Evolutionary conservation across 2,888 invertebrate species (phyloP).

Genomic region (Pammene aurita): DNA sequence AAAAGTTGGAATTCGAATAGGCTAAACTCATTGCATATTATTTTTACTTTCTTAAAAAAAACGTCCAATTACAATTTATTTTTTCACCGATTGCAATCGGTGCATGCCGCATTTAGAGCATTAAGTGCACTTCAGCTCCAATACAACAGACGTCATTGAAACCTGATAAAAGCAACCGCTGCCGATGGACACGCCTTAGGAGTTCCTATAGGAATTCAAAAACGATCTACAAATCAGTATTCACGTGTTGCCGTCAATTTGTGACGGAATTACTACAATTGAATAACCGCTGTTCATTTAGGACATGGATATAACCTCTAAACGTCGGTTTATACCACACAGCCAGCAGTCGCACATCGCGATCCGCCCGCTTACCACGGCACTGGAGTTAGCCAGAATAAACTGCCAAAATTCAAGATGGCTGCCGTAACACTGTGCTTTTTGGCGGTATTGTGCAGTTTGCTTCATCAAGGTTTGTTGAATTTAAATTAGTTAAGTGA

Average conservation of each 20-base stretch:
- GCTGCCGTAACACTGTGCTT: constrained; percentile 63
- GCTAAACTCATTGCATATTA: no score
- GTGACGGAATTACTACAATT: constrained; percentile 69
- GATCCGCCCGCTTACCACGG: constrained; percentile 59
- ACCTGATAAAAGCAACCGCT: background rate
- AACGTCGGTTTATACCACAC: constrained; percentile 39
- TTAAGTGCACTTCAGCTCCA: background rate
- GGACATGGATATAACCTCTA: constrained; percentile 52
- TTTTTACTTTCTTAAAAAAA: no score
- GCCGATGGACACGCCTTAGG: constrained; percentile 16
- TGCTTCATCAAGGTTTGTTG: constrained; percentile 76
- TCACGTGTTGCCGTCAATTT: constrained; percentile 58
- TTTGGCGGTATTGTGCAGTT: constrained; percentile 76
- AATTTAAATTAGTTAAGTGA: constrained; percentile 44
- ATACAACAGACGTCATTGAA: background rate
- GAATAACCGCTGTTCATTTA: constrained; percentile 63
- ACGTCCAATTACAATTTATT: background rate
- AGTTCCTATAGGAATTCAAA: constrained; percentile 43
- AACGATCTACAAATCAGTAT: constrained; percentile 49
- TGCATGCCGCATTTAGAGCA: background rate
- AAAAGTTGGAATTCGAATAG: no score
- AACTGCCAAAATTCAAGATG: constrained; percentile 56
- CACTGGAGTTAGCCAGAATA: constrained; percentile 55
- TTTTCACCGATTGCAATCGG: background rate
- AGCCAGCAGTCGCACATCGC: constrained; percentile 45